Evolutionary conservation across 2,797 vertebrate genomes (phyloP).

Genomic region (Atherinosoma microstoma): DNA sequence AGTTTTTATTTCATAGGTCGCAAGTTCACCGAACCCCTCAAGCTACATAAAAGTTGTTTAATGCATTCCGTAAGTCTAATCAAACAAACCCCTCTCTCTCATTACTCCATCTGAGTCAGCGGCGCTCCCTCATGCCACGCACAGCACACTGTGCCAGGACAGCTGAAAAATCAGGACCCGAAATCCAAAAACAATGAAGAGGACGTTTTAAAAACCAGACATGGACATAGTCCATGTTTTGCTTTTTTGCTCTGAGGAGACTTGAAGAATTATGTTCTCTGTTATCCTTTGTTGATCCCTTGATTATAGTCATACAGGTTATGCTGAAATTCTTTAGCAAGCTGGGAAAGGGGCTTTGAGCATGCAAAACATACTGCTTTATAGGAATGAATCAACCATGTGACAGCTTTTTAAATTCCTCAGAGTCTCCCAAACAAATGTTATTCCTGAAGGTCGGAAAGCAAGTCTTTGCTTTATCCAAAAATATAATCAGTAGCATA

Average conservation of each 20-base stretch:
- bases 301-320: conserved; percentile 76
- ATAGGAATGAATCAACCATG: conserved; percentile 73
- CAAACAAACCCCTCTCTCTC: conserved; percentile 76
- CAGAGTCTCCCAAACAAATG: conserved; percentile 70
- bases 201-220: conserved; percentile 51
- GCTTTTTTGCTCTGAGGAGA: conserved; percentile 61
- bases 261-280: conserved; percentile 70
- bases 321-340: conserved; percentile 74
- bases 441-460: conserved; percentile 67
- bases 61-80: conserved; percentile 84
- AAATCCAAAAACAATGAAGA: conserved; percentile 61
- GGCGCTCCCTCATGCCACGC: conserved; percentile 65
- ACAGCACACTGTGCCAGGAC: conserved; percentile 59
- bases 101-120: conserved; percentile 70
- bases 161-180: conserved; percentile 66
- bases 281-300: conserved; percentile 75
- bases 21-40: conserved; percentile 69
- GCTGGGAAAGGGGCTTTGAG: conserved; percentile 72
- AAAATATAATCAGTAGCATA: conserved; percentile 73
- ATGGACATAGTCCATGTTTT: conserved; percentile 49
- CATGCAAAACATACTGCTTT: conserved; percentile 71
- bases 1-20: conserved; percentile 62
- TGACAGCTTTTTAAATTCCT: conserved; percentile 75
- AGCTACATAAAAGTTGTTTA: conserved; percentile 81
- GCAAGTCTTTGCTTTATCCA: conserved; percentile 68